phyloP scores from a whole-genome alignment of 2,797 vertebrate species.

The Prunella strophiata region DNA sequence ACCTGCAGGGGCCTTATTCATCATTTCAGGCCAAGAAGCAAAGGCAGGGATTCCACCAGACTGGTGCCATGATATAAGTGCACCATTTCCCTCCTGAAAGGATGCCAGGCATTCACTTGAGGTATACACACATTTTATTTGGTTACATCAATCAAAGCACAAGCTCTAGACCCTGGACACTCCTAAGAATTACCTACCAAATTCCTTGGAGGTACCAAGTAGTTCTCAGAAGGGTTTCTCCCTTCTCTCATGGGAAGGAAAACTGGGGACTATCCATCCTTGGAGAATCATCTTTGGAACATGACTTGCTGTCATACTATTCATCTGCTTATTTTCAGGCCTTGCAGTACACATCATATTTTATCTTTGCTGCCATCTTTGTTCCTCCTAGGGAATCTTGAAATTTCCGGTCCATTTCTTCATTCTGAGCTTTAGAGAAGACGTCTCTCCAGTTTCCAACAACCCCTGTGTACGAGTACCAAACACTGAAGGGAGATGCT shows the following conservation, averaged over 20 bases:
- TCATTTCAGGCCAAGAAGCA: not conserved
- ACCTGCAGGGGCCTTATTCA: not conserved
- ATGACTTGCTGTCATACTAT: not conserved
- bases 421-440: conserved; percentile 80
- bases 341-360: conserved; percentile 79
- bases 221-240: not conserved
- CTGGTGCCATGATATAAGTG: not conserved
- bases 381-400: conserved; percentile 75
- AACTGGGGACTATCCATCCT: not conserved
- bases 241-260: not conserved
- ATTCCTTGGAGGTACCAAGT: not conserved
- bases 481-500: not conserved
- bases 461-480: conserved; percentile 69
- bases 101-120: not conserved
- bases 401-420: conserved; percentile 81
- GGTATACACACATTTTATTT: not conserved
- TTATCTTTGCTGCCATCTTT: conserved; percentile 73
- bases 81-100: not conserved
- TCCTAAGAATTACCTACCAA: not conserved
- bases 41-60: not conserved
- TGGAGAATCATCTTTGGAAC: not conserved
- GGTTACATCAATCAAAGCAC: not conserved
- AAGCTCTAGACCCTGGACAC: not conserved
- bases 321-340: conserved; percentile 19
- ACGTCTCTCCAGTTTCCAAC: conserved; percentile 83